Evolutionary conservation across 2,797 vertebrate species (phyloP).

Genomic region (Knipowitschia caucasica): DNA sequence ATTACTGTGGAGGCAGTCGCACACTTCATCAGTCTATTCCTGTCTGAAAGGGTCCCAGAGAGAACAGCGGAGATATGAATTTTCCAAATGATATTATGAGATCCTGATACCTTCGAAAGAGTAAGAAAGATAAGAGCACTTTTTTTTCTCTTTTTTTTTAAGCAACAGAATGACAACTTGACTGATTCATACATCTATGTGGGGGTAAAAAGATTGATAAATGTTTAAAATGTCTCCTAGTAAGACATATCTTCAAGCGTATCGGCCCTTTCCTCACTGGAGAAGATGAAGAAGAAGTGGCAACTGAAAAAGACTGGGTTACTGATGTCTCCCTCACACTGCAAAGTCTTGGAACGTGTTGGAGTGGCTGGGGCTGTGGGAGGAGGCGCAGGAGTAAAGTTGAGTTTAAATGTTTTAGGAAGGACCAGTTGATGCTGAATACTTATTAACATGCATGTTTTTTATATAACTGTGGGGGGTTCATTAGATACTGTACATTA

Average conservation of each 20-base stretch:
- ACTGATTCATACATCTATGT: constrained; percentile 30
- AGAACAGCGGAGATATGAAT: constrained; percentile 42
- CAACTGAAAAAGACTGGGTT: constrained; percentile 22
- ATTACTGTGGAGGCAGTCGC: constrained; percentile 68
- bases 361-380: not conserved
- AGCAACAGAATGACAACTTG: constrained; percentile 44
- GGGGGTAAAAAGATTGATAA: constrained; percentile 27
- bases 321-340: not conserved
- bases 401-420: too few relatives aligned
- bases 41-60: constrained; percentile 55
- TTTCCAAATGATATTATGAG: constrained; percentile 53
- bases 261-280: constrained; percentile 13
- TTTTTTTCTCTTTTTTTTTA: too few relatives aligned
- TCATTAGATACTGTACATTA: too few relatives aligned
- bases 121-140: constrained; percentile 34
- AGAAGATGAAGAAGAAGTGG: constrained; percentile 38
- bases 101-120: constrained; percentile 42
- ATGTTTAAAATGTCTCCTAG: constrained; percentile 34
- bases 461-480: too few relatives aligned
- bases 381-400: too few relatives aligned
- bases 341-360: not conserved
- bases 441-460: too few relatives aligned
- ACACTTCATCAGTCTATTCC: constrained; percentile 71
- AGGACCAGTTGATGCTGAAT: too few relatives aligned
- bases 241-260: constrained; percentile 31